Percentiles rank a stretch among this genome's conserved stretches.
Conservation (phyloP, 2,113 vertebrate species). For the Naja naja region DNA sequence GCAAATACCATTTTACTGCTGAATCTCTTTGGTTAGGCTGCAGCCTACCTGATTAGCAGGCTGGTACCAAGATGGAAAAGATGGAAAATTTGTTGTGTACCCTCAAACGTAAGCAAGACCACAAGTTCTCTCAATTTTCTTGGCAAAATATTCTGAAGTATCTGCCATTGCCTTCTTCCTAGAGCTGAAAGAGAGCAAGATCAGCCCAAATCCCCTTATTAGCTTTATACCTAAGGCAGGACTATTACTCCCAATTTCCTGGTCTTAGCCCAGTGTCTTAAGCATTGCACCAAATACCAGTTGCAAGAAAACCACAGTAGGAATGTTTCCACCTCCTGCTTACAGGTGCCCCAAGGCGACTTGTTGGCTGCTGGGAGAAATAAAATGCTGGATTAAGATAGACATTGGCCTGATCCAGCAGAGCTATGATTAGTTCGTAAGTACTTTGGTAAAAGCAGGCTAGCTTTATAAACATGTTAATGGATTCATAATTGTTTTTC, state of each 20-base stretch:
- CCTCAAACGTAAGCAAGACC: background rate
- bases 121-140: background rate
- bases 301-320: background rate
- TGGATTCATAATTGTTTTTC: conserved; percentile 13
- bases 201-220: background rate
- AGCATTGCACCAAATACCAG: background rate
- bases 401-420: background rate
- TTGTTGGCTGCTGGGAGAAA: background rate
- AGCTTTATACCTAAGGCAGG: background rate
- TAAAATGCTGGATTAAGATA: background rate
- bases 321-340: background rate
- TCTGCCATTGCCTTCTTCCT: background rate
- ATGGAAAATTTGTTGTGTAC: background rate
- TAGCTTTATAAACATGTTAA: background rate
- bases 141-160: background rate
- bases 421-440: background rate
- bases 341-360: background rate
- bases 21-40: background rate
- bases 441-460: background rate
- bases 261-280: background rate
- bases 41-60: background rate
- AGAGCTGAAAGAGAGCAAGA: background rate
- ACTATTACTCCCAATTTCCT: background rate
- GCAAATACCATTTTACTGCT: background rate
- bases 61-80: background rate